These are phyloP conservation scores for Holothuria scabra DNA, from an alignment of 53 echinoderm and acorn worm species.

Conservation along the genomic window DNA sequence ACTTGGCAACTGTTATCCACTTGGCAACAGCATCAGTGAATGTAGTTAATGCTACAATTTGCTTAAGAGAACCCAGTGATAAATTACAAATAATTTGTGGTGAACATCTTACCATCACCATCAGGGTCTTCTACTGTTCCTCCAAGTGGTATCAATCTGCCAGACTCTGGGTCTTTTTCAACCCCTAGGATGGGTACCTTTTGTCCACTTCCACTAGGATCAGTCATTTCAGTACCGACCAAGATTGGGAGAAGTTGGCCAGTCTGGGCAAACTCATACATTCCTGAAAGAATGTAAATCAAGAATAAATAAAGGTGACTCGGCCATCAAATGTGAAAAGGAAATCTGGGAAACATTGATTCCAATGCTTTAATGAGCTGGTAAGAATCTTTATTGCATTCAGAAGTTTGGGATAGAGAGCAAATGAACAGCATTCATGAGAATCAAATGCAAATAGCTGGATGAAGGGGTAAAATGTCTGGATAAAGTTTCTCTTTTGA, in stretches of 20 bases:
- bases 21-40: no score
- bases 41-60: no score
- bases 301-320: neutral
- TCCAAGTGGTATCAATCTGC: constrained; percentile 87
- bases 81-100: no score
- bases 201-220: constrained; percentile 86
- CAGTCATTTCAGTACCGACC: constrained; percentile 89
- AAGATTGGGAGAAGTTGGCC: constrained; percentile 96
- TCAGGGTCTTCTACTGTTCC: constrained; percentile 99
- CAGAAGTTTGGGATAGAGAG: no score
- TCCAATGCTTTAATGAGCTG: neutral
- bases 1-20: no score
- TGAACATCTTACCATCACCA: constrained; percentile 75
- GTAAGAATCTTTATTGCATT: no score
- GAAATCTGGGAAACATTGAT: neutral
- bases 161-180: constrained; percentile 87
- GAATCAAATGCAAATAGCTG: no score
- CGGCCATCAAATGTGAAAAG: neutral
- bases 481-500: no score
- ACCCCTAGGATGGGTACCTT: constrained; percentile 95
- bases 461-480: no score
- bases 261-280: constrained; percentile 93
- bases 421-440: no score
- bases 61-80: no score
- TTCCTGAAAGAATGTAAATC: constrained; percentile 55